Evolutionary conservation across 2,797 vertebrate genomes (phyloP).

Genomic region (Podarcis siculus): DNA sequence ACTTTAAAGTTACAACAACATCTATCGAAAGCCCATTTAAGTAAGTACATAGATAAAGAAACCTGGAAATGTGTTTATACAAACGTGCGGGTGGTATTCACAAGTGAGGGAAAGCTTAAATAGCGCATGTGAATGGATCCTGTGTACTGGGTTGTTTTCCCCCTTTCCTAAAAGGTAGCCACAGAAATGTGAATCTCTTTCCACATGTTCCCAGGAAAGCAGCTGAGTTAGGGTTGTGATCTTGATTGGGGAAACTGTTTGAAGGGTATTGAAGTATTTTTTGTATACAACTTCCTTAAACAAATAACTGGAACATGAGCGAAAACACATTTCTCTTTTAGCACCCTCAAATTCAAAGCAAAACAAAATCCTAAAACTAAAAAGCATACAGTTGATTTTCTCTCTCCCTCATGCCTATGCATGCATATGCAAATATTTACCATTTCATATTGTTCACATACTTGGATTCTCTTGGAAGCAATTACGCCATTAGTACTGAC

Average conservation of each 20-base stretch:
- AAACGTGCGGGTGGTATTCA: background rate
- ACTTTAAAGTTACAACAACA: slow-evolving; percentile 99
- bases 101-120: background rate
- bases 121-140: background rate
- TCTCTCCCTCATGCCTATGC: background rate
- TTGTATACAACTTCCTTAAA: background rate
- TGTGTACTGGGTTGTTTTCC: too few relatives aligned
- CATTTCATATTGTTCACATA: too few relatives aligned
- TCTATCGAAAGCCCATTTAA: slow-evolving; percentile 99
- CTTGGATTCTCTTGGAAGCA: too few relatives aligned
- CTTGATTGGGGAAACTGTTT: background rate
- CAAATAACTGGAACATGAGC: background rate
- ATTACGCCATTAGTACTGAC: too few relatives aligned
- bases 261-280: too few relatives aligned
- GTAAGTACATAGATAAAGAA: slow-evolving; percentile 77
- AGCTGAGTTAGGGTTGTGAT: background rate
- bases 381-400: background rate
- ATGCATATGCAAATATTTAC: too few relatives aligned
- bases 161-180: background rate
- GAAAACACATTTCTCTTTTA: background rate
- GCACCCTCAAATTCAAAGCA: too few relatives aligned
- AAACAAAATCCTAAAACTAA: background rate
- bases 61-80: background rate
- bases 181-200: background rate
- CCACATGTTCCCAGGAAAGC: background rate